These are phyloP conservation scores for Mionectes olivaceus DNA, from an alignment of 2,797 vertebrate genomes.

Conservation along the genomic window DNA sequence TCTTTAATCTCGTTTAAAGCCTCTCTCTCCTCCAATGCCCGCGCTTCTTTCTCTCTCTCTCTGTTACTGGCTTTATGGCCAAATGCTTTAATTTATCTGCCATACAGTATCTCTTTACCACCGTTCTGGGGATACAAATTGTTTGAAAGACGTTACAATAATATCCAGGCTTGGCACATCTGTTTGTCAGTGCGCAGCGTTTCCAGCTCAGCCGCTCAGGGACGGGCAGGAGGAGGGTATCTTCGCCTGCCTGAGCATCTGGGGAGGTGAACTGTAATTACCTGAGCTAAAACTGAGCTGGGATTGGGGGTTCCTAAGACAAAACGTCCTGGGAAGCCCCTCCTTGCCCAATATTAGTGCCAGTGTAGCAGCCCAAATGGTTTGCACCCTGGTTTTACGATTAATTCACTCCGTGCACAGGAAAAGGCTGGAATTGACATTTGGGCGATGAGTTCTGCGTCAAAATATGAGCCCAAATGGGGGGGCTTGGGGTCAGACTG, in stretches of 20 bases:
- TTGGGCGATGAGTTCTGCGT: background rate
- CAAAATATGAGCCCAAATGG: background rate
- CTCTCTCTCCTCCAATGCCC: background rate
- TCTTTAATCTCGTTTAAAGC: conserved; percentile 9
- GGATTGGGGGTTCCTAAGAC: background rate
- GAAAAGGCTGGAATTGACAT: background rate
- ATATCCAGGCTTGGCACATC: conserved; percentile 34
- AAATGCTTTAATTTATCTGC: conserved; percentile 67
- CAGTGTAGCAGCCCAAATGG: fast-evolving
- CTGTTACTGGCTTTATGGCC: background rate
- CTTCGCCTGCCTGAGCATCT: background rate
- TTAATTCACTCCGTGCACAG: background rate
- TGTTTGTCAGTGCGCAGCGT: background rate
- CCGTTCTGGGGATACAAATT: conserved; percentile 50
- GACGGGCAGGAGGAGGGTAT: background rate
- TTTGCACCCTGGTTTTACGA: background rate
- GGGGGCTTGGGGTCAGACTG: background rate
- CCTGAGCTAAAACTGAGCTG: background rate
- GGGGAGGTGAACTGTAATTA: background rate
- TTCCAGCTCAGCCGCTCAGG: conserved; percentile 1
- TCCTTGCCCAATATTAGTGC: fast-evolving
- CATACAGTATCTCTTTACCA: conserved; percentile 45
- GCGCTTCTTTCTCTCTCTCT: background rate
- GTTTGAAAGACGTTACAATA: conserved; percentile 14
- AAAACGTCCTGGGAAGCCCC: background rate